These are phyloP conservation scores for Brachionus plicatilis DNA, from an alignment of 1,140 invertebrate genomes.

Conservation along the genomic window DNA sequence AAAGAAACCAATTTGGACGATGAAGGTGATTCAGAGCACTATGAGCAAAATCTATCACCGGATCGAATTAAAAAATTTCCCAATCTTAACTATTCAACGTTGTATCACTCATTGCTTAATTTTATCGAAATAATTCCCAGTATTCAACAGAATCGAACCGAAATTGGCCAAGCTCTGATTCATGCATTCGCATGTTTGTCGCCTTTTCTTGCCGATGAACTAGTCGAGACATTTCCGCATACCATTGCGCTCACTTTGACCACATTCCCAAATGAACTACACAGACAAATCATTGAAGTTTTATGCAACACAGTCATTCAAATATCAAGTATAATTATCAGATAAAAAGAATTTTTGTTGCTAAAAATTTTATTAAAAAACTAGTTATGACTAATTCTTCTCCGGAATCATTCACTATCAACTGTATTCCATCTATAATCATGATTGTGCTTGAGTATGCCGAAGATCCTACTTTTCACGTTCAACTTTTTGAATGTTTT, in stretches of 20 bases:
- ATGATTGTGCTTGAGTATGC: conserved; percentile 97
- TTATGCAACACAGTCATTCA: conserved; percentile 92
- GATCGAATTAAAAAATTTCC: conserved; percentile 78
- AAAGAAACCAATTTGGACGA: conserved; percentile 33
- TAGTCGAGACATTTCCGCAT: conserved; percentile 89
- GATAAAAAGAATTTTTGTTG: not conserved
- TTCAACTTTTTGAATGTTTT: conserved; percentile 20
- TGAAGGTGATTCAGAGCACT: conserved; percentile 77
- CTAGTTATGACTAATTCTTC: not conserved
- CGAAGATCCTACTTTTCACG: conserved; percentile 63
- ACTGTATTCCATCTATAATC: conserved; percentile 85
- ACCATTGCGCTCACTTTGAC: conserved; percentile 85
- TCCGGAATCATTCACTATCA: conserved; percentile 65
- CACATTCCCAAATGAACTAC: conserved; percentile 77
- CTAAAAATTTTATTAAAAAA: not conserved
- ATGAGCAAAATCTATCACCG: conserved; percentile 45
- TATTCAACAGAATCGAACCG: conserved; percentile 54
- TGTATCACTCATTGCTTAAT: conserved; percentile 64
- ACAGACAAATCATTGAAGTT: conserved; percentile 88
- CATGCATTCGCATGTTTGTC: conserved; percentile 83
- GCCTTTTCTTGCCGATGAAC: conserved; percentile 89
- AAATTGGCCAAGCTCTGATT: conserved; percentile 68
- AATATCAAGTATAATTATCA: conserved; percentile 71
- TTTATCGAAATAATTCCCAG: conserved; percentile 58
- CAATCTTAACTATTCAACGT: conserved; percentile 85